Base-by-base conservation (phyloP, 2,888 invertebrate genomes). In the Malthinus flaveolus region DNA sequence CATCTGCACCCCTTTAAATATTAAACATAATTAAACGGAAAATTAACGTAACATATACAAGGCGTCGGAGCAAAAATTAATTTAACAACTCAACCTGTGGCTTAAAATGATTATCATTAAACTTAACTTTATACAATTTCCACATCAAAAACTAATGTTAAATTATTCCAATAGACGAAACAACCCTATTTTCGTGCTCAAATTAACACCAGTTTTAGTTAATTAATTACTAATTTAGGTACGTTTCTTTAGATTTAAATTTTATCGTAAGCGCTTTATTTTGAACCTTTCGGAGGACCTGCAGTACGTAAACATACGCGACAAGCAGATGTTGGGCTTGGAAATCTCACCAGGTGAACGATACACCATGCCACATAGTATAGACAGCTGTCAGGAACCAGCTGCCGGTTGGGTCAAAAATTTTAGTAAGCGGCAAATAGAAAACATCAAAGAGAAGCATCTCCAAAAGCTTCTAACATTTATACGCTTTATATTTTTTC, bases 371-470 rank as follows among this genome's bases (percentile, higher is more conserved):
- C 60, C 53, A 56, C 56, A 52, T 31, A 36, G 39, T 32, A 49
- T 45, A 32, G 56, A 52, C 61, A 61, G 56, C 61, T 61, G 61
- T 54, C 61, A 47, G 49, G 32, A 46, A 57, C 46, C 61, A 61
- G 57, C 61, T 61, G 61, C 56, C 49, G 9, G 45, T 49, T 32
- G 44, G n/a, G 11, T 8, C 44, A 36, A 34, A 39, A 44, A 44
- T 31, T 13, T 13, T 31, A 37, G 1, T 7, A 32, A 56, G 56
- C 56, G 56, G 56, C 56, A 49, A 48, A 49, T 48, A 4, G 31
- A 6, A n/a, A 42, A 5, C 9, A 15, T 6, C n/a, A 2, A 23
- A 23, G 3, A 2, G 2, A 23, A 23, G 5, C 23, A 23, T 23
- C 23, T 23, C 23, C 13, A 42, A 42, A 42, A 15, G 9, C 15